phyloP scores from a whole-genome alignment of 2,888 invertebrate genomes.

The Meiosimyza platycephala region DNA sequence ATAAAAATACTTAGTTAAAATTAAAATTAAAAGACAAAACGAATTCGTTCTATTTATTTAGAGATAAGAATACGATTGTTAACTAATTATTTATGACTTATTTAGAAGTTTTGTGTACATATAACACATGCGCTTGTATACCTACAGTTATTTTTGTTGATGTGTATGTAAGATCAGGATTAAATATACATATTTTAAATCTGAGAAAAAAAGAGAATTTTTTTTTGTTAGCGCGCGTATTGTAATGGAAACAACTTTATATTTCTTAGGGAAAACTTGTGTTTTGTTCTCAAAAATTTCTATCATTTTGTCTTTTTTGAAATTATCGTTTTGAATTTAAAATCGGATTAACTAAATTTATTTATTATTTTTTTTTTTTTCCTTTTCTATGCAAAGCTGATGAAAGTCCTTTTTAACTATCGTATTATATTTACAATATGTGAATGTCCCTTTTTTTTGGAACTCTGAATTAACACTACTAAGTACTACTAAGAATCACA shows the following conservation, averaged over 20 bases:
- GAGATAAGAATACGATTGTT: slow-evolving; percentile 17
- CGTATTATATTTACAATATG: neutral
- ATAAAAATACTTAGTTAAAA: slow-evolving; percentile 21
- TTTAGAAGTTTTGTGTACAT: slow-evolving; percentile 25
- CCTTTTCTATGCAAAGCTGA: neutral
- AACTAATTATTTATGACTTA: slow-evolving; percentile 23
- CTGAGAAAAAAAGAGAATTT: neutral
- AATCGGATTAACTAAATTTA: neutral
- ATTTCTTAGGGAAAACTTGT: slow-evolving; percentile 25
- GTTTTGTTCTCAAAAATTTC: slow-evolving; percentile 58
- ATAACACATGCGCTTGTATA: neutral
- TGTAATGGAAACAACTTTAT: neutral
- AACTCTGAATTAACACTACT: no score
- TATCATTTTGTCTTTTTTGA: slow-evolving; percentile 50
- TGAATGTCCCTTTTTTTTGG: neutral
- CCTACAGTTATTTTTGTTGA: slow-evolving; percentile 22
- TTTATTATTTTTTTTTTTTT: neutral
- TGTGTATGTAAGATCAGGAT: slow-evolving; percentile 14
- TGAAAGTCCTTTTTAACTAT: neutral
- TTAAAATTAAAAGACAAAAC: slow-evolving; percentile 4
- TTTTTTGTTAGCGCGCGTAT: slow-evolving; percentile 24
- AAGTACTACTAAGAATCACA: no score
- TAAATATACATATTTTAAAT: slow-evolving; percentile 19
- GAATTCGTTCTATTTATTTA: slow-evolving; percentile 1
- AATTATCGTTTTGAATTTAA: neutral